Evolutionary conservation across 2,888 invertebrate genomes (phyloP).

Genomic region (Slavum lentiscoides): DNA sequence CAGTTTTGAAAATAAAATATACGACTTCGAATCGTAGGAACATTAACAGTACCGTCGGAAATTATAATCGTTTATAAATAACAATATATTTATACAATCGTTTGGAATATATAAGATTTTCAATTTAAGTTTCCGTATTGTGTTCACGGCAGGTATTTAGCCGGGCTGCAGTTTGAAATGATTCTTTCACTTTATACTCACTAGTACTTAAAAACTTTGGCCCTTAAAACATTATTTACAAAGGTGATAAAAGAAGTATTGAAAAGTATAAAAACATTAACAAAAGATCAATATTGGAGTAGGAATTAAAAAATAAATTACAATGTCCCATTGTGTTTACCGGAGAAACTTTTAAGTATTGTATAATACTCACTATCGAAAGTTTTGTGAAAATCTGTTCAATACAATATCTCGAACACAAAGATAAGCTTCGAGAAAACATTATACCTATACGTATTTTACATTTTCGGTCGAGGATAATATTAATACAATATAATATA

Average conservation of each 20-base stretch:
- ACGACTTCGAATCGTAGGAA: too few relatives aligned
- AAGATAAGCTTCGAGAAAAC: not conserved
- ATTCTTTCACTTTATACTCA: not conserved
- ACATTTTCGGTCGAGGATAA: too few relatives aligned
- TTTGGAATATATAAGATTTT: too few relatives aligned
- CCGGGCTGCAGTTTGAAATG: too few relatives aligned
- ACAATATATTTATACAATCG: too few relatives aligned
- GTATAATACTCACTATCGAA: not conserved
- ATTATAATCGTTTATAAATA: too few relatives aligned
- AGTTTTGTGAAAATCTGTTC: slow-evolving; percentile 16
- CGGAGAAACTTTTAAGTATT: not conserved
- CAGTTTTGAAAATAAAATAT: too few relatives aligned
- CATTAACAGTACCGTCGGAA: too few relatives aligned
- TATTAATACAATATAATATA: too few relatives aligned
- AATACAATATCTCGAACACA: not conserved
- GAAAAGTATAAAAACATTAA: slow-evolving; percentile 20
- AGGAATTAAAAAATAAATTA: slow-evolving; percentile 30
- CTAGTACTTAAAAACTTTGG: slow-evolving; percentile 3
- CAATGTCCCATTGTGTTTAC: slow-evolving; percentile 24
- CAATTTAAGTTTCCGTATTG: not conserved
- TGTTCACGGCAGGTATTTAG: not conserved
- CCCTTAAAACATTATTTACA: not conserved
- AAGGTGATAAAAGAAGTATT: not conserved
- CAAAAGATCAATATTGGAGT: slow-evolving; percentile 19
- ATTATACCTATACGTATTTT: not conserved